These are phyloP conservation scores for Plebejus argus DNA, from an alignment of 2,888 invertebrate genomes.

Conservation along the genomic window DNA sequence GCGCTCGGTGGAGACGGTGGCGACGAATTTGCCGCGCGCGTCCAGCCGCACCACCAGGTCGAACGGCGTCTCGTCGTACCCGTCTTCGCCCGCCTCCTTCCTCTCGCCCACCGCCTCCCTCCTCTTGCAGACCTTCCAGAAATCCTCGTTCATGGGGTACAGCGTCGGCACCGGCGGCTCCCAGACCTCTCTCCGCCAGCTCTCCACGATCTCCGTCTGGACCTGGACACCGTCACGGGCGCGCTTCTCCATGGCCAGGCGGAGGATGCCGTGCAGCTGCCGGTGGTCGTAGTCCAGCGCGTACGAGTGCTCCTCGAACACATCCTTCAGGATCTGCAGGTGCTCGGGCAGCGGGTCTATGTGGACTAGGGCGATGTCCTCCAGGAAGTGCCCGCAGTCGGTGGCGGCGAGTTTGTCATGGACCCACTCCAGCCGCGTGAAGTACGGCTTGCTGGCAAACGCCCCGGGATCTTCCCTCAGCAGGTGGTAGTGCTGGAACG, in stretches of 20 bases:
- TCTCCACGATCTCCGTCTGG: conserved; percentile 63
- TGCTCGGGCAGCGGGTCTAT: conserved; percentile 73
- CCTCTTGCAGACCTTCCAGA: conserved; percentile 49
- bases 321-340: conserved; percentile 83
- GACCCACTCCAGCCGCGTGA: conserved; percentile 89
- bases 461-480: conserved; percentile 74
- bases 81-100: conserved; percentile 62
- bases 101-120: conserved; percentile 55
- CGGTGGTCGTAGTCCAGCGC: conserved; percentile 90
- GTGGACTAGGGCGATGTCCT: conserved; percentile 84
- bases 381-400: conserved; percentile 87
- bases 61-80: conserved; percentile 75
- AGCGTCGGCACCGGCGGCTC: conserved; percentile 83
- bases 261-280: conserved; percentile 88
- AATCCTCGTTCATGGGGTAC: conserved; percentile 77
- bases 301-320: conserved; percentile 86
- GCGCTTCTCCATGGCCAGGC: conserved; percentile 64
- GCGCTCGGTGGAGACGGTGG: conserved; percentile 86
- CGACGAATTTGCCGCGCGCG: conserved; percentile 85
- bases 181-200: conserved; percentile 70
- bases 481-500: conserved; percentile 87
- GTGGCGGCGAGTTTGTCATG: conserved; percentile 90
- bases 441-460: conserved; percentile 84
- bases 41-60: conserved; percentile 84
- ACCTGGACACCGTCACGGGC: conserved; percentile 60